These are phyloP conservation scores for Rhabditophanes sp. DNA, from an alignment of 2,888 invertebrate species.

Conservation along the genomic window DNA sequence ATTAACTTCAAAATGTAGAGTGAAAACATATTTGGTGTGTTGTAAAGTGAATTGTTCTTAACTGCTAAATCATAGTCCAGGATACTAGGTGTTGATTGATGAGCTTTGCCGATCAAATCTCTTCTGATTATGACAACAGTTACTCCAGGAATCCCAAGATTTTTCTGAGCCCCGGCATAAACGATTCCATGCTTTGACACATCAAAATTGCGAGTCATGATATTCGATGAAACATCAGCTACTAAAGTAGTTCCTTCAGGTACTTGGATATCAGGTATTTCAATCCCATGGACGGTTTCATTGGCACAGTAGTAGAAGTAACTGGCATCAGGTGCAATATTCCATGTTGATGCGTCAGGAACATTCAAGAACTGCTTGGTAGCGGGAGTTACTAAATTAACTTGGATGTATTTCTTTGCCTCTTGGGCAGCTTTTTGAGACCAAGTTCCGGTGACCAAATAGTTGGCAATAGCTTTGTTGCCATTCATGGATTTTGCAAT, in stretches of 20 bases:
- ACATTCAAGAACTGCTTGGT: conserved; percentile 26
- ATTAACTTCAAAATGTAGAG: conserved; percentile 81
- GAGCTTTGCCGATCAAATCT: conserved; percentile 61
- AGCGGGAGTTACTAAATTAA: conserved; percentile 51
- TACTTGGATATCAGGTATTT: conserved; percentile 51
- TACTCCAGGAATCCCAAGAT: conserved; percentile 83
- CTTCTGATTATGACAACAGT: conserved; percentile 78
- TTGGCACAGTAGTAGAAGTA: conserved; percentile 92
- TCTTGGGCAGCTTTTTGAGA: conserved; percentile 87
- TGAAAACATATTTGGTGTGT: conserved; percentile 81
- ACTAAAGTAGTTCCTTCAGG: no score
- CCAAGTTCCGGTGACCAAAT: conserved; percentile 62
- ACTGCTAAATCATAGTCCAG: conserved; percentile 67
- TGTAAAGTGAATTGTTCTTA: conserved; percentile 74
- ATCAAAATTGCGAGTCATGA: conserved; percentile 72
- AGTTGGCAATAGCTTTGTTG: conserved; percentile 45
- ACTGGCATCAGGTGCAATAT: conserved; percentile 57
- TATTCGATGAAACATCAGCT: conserved; percentile 92
- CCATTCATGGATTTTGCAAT: conserved; percentile 14
- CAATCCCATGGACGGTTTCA: conserved; percentile 83
- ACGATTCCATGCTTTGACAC: conserved; percentile 82
- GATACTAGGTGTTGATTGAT: conserved; percentile 47
- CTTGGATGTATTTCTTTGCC: conserved; percentile 77
- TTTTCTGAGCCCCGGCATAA: conserved; percentile 92
- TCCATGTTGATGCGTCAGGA: conserved; percentile 23